phyloP scores from a whole-genome alignment of 2,113 vertebrate species.

The Microcebus ravelobensis region DNA sequence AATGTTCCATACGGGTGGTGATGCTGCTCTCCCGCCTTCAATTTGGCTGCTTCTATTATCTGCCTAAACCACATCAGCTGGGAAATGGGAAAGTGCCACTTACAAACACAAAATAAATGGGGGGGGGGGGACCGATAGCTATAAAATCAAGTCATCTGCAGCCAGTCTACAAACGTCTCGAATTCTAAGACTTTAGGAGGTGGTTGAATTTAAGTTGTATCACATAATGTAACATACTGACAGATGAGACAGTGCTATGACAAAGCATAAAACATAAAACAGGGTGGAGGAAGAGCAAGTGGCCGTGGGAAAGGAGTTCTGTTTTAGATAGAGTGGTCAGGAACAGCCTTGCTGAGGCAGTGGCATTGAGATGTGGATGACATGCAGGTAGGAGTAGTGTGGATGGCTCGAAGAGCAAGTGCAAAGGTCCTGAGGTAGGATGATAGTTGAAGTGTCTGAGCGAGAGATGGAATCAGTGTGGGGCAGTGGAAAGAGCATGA shows the following conservation, averaged over 20 bases:
- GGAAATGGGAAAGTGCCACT: constrained; percentile 21
- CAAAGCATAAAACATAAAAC: background rate
- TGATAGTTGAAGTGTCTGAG: background rate
- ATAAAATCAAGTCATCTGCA: background rate
- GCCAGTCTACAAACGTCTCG: background rate
- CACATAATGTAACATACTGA: accelerated
- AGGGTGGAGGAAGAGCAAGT: background rate
- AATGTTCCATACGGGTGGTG: background rate
- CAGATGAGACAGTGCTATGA: accelerated
- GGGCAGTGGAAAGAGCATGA: background rate
- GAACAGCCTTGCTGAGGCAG: background rate
- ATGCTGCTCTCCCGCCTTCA: background rate
- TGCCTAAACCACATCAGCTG: background rate
- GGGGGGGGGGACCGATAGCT: background rate
- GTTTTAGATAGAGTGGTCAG: background rate
- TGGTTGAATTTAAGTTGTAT: background rate
- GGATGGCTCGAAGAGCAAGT: background rate
- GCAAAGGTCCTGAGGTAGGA: background rate
- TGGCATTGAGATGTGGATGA: background rate
- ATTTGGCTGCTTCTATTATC: background rate
- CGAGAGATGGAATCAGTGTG: accelerated
- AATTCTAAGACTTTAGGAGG: background rate
- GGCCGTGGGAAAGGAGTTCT: no score
- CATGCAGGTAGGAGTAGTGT: accelerated
- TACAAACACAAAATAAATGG: background rate